Conservation (phyloP, 2,797 vertebrate genomes). For the Pempheris klunzingeri region DNA sequence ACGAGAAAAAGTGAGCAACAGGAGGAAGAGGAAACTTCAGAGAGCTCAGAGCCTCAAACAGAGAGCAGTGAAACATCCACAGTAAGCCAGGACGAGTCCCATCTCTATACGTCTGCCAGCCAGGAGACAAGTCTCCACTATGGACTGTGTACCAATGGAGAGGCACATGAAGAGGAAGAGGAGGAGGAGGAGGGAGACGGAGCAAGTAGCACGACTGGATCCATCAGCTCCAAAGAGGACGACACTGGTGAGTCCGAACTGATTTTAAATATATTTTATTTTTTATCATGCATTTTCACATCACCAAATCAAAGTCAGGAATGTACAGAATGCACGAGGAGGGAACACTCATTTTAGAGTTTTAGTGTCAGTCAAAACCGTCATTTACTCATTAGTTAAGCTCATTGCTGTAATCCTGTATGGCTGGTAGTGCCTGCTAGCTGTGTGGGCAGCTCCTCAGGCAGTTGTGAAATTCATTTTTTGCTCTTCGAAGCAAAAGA, state of each 20-base stretch:
- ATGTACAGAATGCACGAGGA: neutral
- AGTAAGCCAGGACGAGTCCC: conserved; percentile 76
- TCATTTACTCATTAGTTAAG: conserved; percentile 17
- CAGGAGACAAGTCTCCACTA: conserved; percentile 75
- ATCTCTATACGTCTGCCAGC: conserved; percentile 51
- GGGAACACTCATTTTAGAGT: neutral
- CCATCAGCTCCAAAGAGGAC: conserved; percentile 83
- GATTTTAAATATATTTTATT: neutral
- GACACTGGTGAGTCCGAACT: conserved; percentile 87
- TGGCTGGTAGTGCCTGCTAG: conserved; percentile 20
- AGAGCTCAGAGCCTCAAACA: conserved; percentile 76
- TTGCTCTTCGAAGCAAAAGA: conserved; percentile 33
- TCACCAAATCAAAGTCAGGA: neutral
- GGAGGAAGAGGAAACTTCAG: conserved; percentile 73
- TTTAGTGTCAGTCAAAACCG: neutral
- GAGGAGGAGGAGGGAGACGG: conserved; percentile 79
- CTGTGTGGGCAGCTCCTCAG: conserved; percentile 37
- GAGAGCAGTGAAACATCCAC: conserved; percentile 76
- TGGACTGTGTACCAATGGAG: conserved; percentile 75
- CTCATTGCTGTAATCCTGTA: conserved; percentile 2
- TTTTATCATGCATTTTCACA: neutral
- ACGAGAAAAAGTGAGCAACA: conserved; percentile 73
- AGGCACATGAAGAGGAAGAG: conserved; percentile 68
- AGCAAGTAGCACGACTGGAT: conserved; percentile 79
- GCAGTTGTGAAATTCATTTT: conserved; percentile 59